Base-by-base conservation (phyloP, 2,888 invertebrate species). In the Tipula confusa region DNA sequence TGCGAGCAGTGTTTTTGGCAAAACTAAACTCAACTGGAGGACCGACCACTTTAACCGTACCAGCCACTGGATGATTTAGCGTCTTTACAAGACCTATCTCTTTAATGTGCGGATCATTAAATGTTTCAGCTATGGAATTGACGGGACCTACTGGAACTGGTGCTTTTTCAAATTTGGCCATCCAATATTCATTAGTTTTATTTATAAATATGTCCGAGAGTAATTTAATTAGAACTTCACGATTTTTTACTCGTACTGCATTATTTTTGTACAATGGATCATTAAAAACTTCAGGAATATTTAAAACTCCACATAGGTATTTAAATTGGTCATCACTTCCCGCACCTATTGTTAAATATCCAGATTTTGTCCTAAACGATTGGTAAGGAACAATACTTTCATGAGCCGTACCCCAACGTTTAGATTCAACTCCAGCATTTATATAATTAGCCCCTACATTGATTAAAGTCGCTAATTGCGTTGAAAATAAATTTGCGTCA, bases 371-470 rank as follows among this genome's bases (percentile, higher is more conserved):
- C 87, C 92, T 91, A 87, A 98, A 98, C 2, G 95, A 93, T 91
- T 98, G 94, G 87, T 99, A 98, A 0, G 98, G 98, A 0, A 99
- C 98, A 84, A 99, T 94, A 87, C 96, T 97, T 84, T 94, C n/a
- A n/a, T n/a, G n/a, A n/a, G n/a, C n/a, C n/a, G n/a, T n/a, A n/a
- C n/a, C n/a, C n/a, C n/a, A n/a, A n/a, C n/a, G n/a, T n/a, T n/a
- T n/a, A n/a, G n/a, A n/a, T n/a, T n/a, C n/a, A 29, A 91, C 91
- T 0, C 94, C 94, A 82, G 94, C 94, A 88, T 98, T 99, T 31
- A 99, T 90, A 89, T 96, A 98, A 89, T 96, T 97, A 0, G 95
- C 94, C 0, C 94, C 98, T 11, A 98, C 92, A 88, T 98, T 98
- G 28, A 96, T 95, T 88, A 99, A 91, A 86, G 94, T 93, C 0